Evolutionary conservation across 2,113 vertebrate genomes (phyloP), one percentile per base, ranked within the genome.

Genomic region (Rousettus leschenaultii): DNA sequence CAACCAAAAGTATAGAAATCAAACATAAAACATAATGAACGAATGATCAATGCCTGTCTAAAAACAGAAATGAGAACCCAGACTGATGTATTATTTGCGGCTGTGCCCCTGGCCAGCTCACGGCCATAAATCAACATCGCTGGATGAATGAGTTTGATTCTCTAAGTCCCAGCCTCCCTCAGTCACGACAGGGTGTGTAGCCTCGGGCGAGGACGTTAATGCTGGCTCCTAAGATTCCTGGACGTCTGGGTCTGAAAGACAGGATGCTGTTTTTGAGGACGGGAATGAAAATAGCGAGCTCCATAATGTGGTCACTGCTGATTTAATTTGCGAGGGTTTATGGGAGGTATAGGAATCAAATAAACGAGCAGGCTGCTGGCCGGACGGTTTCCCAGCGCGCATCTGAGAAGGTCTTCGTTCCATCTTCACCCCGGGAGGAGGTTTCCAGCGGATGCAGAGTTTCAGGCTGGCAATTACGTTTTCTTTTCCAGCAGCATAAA

Each of bases 301-400:
- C n/a, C 3, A 3, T 6, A 24, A 12, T 13, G 7, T 0, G 0
- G 18, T 3, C 21, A 24, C 24, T 16, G 11, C 48, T 35, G 77
- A 14, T 33, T 65, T 30, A 35, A 48, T 51, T 63, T 16, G 8
- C 0, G 0, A 66, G 38, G 16, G 35, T 70, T 38, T 65, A 21
- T 1, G 43, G 59, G 65, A 77, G 55, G 28, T 0, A 3, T 0
- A 15, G 24, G 12, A 43, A 16, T 48, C 11, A 11, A 66, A 61
- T 3, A 2, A 18, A 18, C 73, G 9, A 59, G 53, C 26, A 0
- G 57, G 19, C n/a, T 65, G 84, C 61, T 59, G 7, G 9, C 0
- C 21, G 48, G 30, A 9, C 57, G 6, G 28, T 11, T 8, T 43
- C 63, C 30, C 19, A 3, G 51, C 14, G 77, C 43, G 40, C 66